phyloP scores from a whole-genome alignment of 2,113 vertebrate genomes.

The Dipodomys spectabilis region DNA sequence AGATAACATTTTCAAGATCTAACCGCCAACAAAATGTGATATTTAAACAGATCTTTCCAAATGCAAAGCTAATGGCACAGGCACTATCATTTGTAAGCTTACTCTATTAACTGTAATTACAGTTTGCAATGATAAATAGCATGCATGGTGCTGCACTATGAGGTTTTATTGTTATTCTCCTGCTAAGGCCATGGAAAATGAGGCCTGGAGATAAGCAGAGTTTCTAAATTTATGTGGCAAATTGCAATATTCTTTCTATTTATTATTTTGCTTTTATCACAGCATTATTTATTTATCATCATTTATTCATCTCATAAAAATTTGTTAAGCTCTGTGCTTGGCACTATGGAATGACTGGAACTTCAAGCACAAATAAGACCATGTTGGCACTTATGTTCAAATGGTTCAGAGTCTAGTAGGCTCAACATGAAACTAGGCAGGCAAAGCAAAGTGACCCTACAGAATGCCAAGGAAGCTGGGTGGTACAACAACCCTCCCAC shows the following conservation, averaged over 20 bases:
- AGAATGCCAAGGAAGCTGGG: neutral
- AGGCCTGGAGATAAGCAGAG: neutral
- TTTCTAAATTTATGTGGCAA: conserved; percentile 38
- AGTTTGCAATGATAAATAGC: too few species aligned
- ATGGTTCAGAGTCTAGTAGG: neutral
- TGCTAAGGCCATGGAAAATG: neutral
- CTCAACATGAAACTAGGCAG: neutral
- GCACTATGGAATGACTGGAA: neutral
- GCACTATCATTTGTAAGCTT: neutral
- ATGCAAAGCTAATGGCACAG: neutral
- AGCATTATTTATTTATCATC: neutral
- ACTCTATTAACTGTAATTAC: neutral
- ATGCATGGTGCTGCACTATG: neutral
- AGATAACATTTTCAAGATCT: neutral
- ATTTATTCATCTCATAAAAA: neutral
- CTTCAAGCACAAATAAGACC: neutral
- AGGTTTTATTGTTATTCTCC: neutral
- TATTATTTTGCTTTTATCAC: conserved; percentile 6
- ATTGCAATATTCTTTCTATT: neutral
- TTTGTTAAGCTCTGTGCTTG: neutral
- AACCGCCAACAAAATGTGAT: neutral
- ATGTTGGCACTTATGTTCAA: neutral
- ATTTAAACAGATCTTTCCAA: neutral
- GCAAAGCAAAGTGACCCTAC: neutral
- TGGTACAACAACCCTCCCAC: neutral